Evolutionary conservation across 1,140 invertebrate genomes (phyloP).

Genomic region (Apis mellifera): Amel_HAv3.1 CM009932.2:5953001-5953500

Average conservation of each 20-base stretch:
- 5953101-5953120: background rate
- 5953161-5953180: background rate
- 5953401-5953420: background rate
- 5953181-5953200: background rate
- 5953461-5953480: background rate
- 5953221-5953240: background rate
- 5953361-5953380: background rate
- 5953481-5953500: background rate
- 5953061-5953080: conserved; percentile 49
- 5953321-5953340: conserved; percentile 40
- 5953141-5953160: background rate
- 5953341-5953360: conserved; percentile 1
- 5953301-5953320: conserved; percentile 6
- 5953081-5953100: background rate
- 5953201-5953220: background rate
- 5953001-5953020: conserved; percentile 72
- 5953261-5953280: conserved; percentile 1
- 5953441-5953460: background rate
- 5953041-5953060: conserved; percentile 47
- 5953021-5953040: conserved; percentile 48
- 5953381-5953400: conserved; percentile 45
- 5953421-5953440: too few relatives aligned
- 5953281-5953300: conserved; percentile 1
- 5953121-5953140: background rate
- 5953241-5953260: too few relatives aligned